These are phyloP conservation scores for Clamator glandarius DNA, from an alignment of 2,797 vertebrate genomes.

Conservation along the genomic window DNA sequence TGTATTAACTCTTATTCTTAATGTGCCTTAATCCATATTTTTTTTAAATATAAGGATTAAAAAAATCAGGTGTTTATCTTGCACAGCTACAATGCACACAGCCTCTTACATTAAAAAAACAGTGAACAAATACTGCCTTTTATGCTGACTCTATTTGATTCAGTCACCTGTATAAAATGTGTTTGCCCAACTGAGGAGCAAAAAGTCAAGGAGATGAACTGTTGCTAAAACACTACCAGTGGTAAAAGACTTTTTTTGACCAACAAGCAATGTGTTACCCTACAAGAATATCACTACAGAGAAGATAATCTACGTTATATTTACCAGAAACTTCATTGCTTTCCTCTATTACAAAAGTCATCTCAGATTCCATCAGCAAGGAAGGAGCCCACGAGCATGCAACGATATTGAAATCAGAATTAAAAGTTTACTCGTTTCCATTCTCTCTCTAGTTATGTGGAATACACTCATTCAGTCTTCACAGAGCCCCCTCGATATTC, in stretches of 20 bases:
- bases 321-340: not conserved
- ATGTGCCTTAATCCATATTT: not conserved
- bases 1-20: not conserved
- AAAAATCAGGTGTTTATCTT: not conserved
- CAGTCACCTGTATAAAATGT: not conserved
- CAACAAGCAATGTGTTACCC: not conserved
- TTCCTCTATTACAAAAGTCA: not conserved
- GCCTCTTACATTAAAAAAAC: not conserved
- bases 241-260: not conserved
- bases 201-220: not conserved
- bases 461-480: not conserved
- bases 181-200: not conserved
- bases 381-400: fast-evolving
- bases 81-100: not conserved
- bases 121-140: not conserved
- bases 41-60: not conserved
- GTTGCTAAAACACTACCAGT: not conserved
- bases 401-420: not conserved
- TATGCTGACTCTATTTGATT: not conserved
- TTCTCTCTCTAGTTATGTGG: not conserved
- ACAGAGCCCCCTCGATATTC: not conserved
- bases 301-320: not conserved
- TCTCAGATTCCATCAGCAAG: not conserved
- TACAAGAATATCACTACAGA: not conserved
- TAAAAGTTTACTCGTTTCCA: not conserved